Base-by-base conservation (phyloP, 1,140 invertebrate genomes). In the Papilio machaon region DNA sequence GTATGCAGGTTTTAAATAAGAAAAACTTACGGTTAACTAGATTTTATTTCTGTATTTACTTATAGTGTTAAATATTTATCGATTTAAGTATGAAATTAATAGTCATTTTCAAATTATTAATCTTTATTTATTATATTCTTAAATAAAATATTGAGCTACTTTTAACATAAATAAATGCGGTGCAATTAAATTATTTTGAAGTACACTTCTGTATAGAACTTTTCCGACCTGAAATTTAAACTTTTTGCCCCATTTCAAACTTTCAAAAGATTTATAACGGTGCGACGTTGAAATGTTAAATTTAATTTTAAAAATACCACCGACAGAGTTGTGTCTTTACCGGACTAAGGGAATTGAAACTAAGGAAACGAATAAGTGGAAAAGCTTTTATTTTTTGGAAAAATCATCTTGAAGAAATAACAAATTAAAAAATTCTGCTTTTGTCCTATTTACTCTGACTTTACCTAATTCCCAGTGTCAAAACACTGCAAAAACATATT, bases 251-350 rank as follows among this genome's bases (percentile, higher is more conserved):
- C 64, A 67, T 67, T 67, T 30, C 64, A 67, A 67, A 67, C 23
- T 67, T 67, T 67, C 64, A 67, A 67, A 67, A 67, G 64, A 67
- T 67, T 67, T 67, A 67, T 67, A 67, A 67, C 64, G 23, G 64
- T 67, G 64, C 64, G 64, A 70, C 64, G 64, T 70, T 70, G 64
- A 70, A 70, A 70, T 70, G 64, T 70, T 70, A 35, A 70, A 70
- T 35, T 70, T 70, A 70, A 70, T 67, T 67, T 67, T 35, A 67
- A 67, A 67, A 67, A 67, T 67, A 67, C 64, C 30, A 30, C 23
- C 11, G 30, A 35, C 10, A 35, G 64, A 30, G 64, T 30, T 67
- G 11, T 23, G 30, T 67, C 64, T 67, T 67, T 67, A 67, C 30
- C 23, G 13, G 30, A 35, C 30, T 35, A 67, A 67, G 30, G 23